phyloP scores from a whole-genome alignment of 2,113 vertebrate genomes.

The Apeltes quadracus region DNA sequence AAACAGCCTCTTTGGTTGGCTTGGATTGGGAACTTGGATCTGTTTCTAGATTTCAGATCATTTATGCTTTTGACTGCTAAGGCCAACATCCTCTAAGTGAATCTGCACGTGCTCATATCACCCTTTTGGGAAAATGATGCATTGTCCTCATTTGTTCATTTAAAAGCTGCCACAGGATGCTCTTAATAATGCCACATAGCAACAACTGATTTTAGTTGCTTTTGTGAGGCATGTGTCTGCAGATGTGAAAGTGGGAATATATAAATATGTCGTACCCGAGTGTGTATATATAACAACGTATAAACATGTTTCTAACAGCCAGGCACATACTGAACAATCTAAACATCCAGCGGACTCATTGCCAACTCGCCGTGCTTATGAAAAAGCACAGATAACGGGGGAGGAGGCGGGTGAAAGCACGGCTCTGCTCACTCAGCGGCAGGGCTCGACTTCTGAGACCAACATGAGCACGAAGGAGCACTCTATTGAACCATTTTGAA shows the following conservation, averaged over 20 bases:
- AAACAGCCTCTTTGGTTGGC: neutral
- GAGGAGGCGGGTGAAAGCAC: conserved; percentile 25
- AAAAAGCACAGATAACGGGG: conserved; percentile 38
- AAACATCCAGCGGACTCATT: conserved; percentile 40
- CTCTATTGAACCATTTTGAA: conserved; percentile 39
- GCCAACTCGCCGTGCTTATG: conserved; percentile 36
- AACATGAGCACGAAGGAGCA: conserved; percentile 15
- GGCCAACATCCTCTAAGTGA: neutral
- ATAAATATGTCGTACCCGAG: too few relatives aligned
- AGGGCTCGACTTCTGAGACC: conserved; percentile 42
- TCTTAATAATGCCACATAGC: conserved; percentile 54
- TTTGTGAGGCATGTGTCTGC: conserved; percentile 33
- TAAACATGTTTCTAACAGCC: conserved; percentile 14
- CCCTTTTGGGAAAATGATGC: neutral
- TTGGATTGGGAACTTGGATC: neutral
- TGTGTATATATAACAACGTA: neutral
- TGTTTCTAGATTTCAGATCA: neutral
- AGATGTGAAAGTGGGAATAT: conserved; percentile 15
- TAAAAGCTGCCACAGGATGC: conserved; percentile 53
- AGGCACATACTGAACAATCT: conserved; percentile 29
- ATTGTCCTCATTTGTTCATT: conserved; percentile 38
- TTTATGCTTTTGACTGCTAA: neutral
- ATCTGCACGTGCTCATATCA: neutral
- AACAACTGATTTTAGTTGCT: conserved; percentile 57
- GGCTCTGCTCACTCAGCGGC: conserved; percentile 37